Evolutionary conservation across 2,888 invertebrate genomes (phyloP).

Genomic region (Chrysomela aeneicollis): DNA sequence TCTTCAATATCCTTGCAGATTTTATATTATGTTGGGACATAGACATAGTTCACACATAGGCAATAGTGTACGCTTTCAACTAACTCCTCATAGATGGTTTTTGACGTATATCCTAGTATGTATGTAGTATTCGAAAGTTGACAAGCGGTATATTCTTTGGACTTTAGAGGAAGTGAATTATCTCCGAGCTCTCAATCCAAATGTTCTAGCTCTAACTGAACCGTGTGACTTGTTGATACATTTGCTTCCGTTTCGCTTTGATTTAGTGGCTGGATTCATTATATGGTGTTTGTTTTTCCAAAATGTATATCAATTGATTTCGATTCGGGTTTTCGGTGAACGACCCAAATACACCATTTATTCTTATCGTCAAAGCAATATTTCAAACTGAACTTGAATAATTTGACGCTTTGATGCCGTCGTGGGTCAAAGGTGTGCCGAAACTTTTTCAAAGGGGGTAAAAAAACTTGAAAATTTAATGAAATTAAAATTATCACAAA

Average conservation of each 20-base stretch:
- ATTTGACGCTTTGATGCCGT: background rate
- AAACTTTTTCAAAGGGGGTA: background rate
- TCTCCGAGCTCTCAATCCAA: too few relatives aligned
- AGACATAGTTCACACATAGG: too few relatives aligned
- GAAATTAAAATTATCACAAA: too few relatives aligned
- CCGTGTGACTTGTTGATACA: background rate
- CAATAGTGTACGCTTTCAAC: too few relatives aligned
- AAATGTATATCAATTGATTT: conserved; percentile 8
- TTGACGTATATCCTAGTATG: too few relatives aligned
- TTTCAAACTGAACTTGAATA: conserved; percentile 9
- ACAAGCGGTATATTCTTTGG: too few relatives aligned
- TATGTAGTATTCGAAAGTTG: too few relatives aligned
- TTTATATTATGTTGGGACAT: too few relatives aligned
- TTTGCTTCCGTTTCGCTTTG: background rate
- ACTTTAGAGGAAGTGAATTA: too few relatives aligned
- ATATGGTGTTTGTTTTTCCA: conserved; percentile 11
- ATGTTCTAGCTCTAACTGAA: too few relatives aligned
- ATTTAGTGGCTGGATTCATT: conserved; percentile 3
- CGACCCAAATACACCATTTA: conserved; percentile 1
- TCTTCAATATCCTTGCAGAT: too few relatives aligned
- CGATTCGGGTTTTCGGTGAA: conserved; percentile 11
- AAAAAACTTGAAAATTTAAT: background rate
- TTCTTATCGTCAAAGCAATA: background rate
- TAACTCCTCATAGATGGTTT: too few relatives aligned
- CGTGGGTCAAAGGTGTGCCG: background rate